Base-by-base conservation (phyloP, 2,113 vertebrate genomes). In the Ctenodactylus gundi region DNA sequence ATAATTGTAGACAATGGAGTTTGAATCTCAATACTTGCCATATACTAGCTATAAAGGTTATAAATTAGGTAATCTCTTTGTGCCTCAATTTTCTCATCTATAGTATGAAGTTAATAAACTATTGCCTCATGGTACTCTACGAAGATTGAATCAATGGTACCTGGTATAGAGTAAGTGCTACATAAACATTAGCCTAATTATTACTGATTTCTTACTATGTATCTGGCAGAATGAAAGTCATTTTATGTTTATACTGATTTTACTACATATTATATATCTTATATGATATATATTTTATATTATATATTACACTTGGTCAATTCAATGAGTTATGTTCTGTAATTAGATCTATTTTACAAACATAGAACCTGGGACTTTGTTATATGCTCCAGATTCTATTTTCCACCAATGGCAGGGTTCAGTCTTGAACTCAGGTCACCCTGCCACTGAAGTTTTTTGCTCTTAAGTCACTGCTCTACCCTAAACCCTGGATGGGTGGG, bases 121-220 rank as follows among this genome's bases (percentile, higher is more conserved):
- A 67, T 73, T 67, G 88, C 6, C 13, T 53, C 34, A 88, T 7
- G 39, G 41, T 9, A 90, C 7, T 53, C 0, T 70, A 46, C 76
- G 29, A 95, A n/a, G 14, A 41, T 64, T 86, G 62, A 84, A 23
- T 70, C 34, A 60, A 64, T 7, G 68, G 29, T 53, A 6, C 2
- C 18, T 46, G 5, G 4, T 53, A 49, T 51, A 86, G 51, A 88
- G 44, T 70, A 60, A 76, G 23, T 68, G 15, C 21, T 58, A 53
- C 76, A 75, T 75, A 92, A 76, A n/a, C 72, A 77, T 60, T 64
- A 89, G 7, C 41, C 88, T 34, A 36, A 53, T 58, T 96, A 51
- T 80, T 49, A 41, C 14, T 90, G 70, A 82, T 57, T 55, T 91
- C 57, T 94, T 57, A 53, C 36, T 75, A 2, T 64, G 14, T 14